Conservation (phyloP, 2,797 vertebrate species). For the Masticophis lateralis region DNA sequence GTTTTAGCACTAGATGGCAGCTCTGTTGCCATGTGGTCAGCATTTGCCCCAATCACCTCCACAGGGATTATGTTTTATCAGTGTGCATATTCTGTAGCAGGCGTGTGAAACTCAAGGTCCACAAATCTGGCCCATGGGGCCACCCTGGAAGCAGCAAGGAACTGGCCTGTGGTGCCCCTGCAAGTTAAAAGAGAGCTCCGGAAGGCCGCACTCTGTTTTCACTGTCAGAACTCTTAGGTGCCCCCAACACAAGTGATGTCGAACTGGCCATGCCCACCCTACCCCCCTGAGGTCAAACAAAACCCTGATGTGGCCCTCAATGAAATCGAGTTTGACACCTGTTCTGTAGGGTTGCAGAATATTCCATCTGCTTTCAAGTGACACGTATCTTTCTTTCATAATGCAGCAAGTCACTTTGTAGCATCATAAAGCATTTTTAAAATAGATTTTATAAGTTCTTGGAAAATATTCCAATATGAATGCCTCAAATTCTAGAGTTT, state of each 20-base stretch:
- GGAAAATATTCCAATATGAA: background rate
- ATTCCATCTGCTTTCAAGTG: slow-evolving; percentile 20
- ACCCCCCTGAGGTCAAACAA: no score
- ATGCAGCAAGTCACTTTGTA: background rate
- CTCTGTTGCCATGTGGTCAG: slow-evolving; percentile 17
- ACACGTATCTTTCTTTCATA: background rate
- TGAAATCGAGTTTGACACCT: no score
- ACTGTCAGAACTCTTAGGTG: no score
- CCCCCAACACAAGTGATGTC: no score
- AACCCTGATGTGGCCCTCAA: no score
- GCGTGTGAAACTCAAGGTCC: no score
- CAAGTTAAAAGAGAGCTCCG: no score
- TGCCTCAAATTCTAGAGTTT: background rate
- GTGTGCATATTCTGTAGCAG: background rate
- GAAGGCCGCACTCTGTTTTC: no score
- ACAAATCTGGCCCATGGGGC: no score
- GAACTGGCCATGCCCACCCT: no score
- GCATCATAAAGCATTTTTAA: background rate
- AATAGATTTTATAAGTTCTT: background rate
- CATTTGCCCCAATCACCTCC: background rate
- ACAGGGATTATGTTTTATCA: background rate
- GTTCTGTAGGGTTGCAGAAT: background rate
- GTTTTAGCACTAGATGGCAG: slow-evolving; percentile 54
- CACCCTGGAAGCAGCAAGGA: no score
- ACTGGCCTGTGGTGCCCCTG: no score